Base-by-base conservation (phyloP, 2,797 vertebrate genomes). In the Pangasius mekongensis region DNA sequence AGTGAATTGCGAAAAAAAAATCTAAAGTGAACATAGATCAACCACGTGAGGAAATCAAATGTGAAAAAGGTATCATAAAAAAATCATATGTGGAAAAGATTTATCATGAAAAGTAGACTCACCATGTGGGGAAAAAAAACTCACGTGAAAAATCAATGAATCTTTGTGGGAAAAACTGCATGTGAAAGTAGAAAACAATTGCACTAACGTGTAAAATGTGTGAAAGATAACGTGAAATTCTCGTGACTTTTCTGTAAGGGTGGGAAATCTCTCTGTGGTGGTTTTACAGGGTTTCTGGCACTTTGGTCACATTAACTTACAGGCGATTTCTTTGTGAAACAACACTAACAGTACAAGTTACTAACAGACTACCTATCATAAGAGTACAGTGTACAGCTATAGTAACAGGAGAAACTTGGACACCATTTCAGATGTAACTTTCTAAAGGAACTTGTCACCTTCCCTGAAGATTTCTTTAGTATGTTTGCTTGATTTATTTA, bases 231-330 rank as follows among this genome's bases (percentile, higher is more conserved):
- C 9, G 60, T 83, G n/a, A 84, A 49, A 49, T 84, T 24, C 58
- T n/a, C 47, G 56, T 83, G 36, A 62, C 56, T 83, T 83, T 66
- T 66, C 27, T 30, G 60, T 47, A 84, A 67, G 64, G n/a, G 16
- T 67, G 18, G 62, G 9, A 67, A 84, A 52, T 67, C 43, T 52
- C 62, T 83, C 47, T 0, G 18, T 6, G 56, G 11, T 62, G 43
- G 76, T 66, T 90, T 69, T 62, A 87, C 83, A 81, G 86, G 89
- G 87, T 83, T 91, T 87, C 24, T 62, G n/a, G 83, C 49, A 81
- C n/a, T 86, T 69, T 84, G 60, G 27, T 62, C 58, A 73, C 56
- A 36, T 36, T 62, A 73, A 81, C 84, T 6, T 43, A 67, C 20
- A 84, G 71, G 24, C 6, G 27, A 13, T 47, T 39, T 83, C 33